These are phyloP conservation scores for Bradypodion pumilum DNA, from an alignment of 2,797 vertebrate genomes.

Conservation along the genomic window DNA sequence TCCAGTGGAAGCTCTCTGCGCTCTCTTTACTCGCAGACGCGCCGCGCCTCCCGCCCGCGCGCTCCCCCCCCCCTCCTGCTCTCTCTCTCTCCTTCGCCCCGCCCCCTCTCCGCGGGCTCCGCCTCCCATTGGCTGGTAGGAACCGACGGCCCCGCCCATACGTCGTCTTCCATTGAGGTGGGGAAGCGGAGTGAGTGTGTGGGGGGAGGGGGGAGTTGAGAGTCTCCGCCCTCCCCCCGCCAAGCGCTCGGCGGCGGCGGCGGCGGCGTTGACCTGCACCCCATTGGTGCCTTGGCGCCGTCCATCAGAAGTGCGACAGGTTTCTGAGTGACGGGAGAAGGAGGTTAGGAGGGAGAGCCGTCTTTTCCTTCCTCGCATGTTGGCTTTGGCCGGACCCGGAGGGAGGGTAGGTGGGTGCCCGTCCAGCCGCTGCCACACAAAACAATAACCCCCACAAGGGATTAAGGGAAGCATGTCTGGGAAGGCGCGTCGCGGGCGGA, in stretches of 20 bases:
- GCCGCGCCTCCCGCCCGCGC: not conserved
- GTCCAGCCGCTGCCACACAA: constrained; percentile 31
- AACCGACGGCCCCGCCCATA: not conserved
- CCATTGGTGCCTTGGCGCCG: not conserved
- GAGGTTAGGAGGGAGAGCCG: too few species aligned
- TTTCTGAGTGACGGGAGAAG: not conserved
- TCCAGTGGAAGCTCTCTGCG: constrained; percentile 43
- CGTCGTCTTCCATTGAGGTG: not conserved
- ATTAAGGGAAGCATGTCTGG: constrained; percentile 68
- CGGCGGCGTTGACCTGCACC: not conserved
- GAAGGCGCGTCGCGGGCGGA: constrained; percentile 52
- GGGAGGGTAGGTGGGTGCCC: not conserved
- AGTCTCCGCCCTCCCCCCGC: not conserved
- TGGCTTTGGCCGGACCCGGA: not conserved
- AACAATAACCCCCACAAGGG: constrained; percentile 45
- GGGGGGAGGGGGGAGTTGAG: not conserved
- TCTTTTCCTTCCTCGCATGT: too few species aligned
- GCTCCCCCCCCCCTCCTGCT: not conserved
- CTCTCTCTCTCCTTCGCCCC: not conserved
- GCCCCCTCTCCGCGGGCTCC: constrained; percentile 1
- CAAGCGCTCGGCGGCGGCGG: not conserved
- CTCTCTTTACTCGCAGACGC: constrained; percentile 52
- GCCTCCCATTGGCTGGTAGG: not conserved
- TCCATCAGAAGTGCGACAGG: not conserved
- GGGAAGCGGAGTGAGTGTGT: too few species aligned